Evolutionary conservation across 2,888 invertebrate genomes (phyloP).

Genomic region (Drosophila lutescens): DNA sequence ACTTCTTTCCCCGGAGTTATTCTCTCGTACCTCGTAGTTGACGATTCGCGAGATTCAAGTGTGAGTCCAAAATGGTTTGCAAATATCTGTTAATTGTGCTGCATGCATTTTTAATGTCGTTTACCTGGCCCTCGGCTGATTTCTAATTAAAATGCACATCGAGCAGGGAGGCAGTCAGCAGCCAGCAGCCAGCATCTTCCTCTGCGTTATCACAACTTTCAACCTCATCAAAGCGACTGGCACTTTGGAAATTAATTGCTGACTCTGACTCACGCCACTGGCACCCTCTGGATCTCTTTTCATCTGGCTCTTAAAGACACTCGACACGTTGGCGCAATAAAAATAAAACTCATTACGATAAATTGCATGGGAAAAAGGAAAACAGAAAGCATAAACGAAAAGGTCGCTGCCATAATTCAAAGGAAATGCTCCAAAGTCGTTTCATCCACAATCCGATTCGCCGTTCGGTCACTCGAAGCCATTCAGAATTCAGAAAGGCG

Average conservation of each 20-base stretch:
- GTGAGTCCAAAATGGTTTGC: conserved; percentile 24
- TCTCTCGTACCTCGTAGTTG: neutral
- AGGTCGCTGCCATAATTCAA: conserved; percentile 52
- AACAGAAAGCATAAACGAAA: conserved; percentile 17
- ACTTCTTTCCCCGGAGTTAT: neutral
- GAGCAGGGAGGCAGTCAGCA: conserved; percentile 1
- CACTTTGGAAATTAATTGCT: conserved; percentile 72
- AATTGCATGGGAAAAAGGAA: conserved; percentile 28
- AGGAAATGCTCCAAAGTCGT: conserved; percentile 57
- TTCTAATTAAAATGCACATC: conserved; percentile 69
- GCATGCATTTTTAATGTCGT: conserved; percentile 46
- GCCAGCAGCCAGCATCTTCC: conserved; percentile 15
- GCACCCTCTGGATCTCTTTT: conserved; percentile 28
- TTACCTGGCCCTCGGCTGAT: conserved; percentile 35
- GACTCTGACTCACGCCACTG: conserved; percentile 40
- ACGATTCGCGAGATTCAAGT: conserved; percentile 7
- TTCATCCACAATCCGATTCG: conserved; percentile 46
- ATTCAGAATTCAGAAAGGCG: conserved; percentile 46
- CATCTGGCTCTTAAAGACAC: conserved; percentile 48
- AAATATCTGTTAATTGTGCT: conserved; percentile 40
- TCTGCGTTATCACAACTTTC: conserved; percentile 48
- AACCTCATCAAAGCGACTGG: conserved; percentile 54
- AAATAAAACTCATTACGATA: conserved; percentile 63
- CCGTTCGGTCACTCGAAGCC: conserved; percentile 38
- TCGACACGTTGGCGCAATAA: conserved; percentile 62